A percentile compares a stretch with the other conserved stretches of the same genome.
These are phyloP conservation scores for Drosophila funebris DNA, from an alignment of 1,140 invertebrate genomes.

Conservation along the genomic window DNA sequence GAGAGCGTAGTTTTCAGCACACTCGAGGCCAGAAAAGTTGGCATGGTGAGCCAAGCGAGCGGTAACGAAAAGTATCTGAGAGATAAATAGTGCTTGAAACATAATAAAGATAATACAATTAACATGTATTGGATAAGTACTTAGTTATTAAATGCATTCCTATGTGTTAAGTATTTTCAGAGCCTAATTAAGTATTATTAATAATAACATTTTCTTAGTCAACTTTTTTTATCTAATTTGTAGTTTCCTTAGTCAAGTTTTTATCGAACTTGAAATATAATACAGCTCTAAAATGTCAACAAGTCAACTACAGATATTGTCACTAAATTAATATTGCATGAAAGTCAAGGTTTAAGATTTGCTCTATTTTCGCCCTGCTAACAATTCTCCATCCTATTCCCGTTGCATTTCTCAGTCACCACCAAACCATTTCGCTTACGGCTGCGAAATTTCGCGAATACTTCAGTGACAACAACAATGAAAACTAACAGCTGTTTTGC, in stretches of 20 bases:
- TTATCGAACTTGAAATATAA: too few species aligned
- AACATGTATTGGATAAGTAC: too few species aligned
- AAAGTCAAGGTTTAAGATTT: constrained; percentile 23
- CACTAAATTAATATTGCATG: neutral
- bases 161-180: neutral
- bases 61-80: neutral
- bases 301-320: too few species aligned
- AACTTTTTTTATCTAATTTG: too few species aligned
- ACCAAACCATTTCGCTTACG: neutral
- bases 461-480: constrained; percentile 1
- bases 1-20: constrained; percentile 27
- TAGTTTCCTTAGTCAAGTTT: too few species aligned
- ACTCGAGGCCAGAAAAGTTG: constrained; percentile 44
- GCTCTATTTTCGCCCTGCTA: constrained; percentile 9
- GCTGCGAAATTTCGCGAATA: constrained; percentile 42
- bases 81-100: too few species aligned
- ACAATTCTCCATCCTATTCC: constrained; percentile 20
- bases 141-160: neutral
- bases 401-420: constrained; percentile 17
- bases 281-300: too few species aligned
- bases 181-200: too few species aligned
- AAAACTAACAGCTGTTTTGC: constrained; percentile 34
- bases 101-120: too few species aligned
- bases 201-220: too few species aligned
- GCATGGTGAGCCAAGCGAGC: neutral